Evolutionary conservation across 2,113 vertebrate genomes (phyloP), one percentile per base, ranked within the genome.

Genomic region (Leptobrachium leishanense): DNA sequence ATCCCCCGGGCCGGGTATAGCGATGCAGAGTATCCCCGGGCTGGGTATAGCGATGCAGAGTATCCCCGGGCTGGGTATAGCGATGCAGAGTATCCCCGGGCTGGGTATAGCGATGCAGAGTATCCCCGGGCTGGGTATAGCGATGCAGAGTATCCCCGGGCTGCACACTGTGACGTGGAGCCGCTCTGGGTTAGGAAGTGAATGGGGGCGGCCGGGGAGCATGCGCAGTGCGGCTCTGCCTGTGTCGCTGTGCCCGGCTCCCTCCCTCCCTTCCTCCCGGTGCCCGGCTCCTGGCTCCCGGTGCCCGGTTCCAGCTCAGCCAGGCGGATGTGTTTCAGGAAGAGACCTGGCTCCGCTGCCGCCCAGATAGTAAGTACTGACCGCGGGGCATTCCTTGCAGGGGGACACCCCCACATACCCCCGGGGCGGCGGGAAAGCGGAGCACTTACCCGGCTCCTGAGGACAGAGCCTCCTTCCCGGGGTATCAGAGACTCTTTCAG

Each of bases 241-340:
- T 72, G 85, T 85, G 77, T 73, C 57, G 85, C 82, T 82, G 83
- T 85, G 88, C 86, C 85, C 85, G 82, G 74, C 66, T 78, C 87
- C 89, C 84, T 83, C 66, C 75, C 84, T 86, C 80, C 77, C 81
- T 84, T 86, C 84, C 84, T 84, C 87, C 85, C 86, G 91, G 39
- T 20, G 50, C 64, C 65, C 68, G 20, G 20, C 20, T 59, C 75
- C 66, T 57, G 44, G 55, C 5, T 5, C 5, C 69, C 77, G 43
- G 67, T 44, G n/a, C 68, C 76, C 55, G 76, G 68, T 64, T 44
- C 31, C 66, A 8, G 42, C 68, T 54, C 57, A 76, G 83, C 85
- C 81, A 88, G 86, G 86, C 93, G 92, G 92, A 94, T 93, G 93
- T 92, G 92, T 85, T 89, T 90, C 87, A 86, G 91, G 87, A 90